Conservation (phyloP, 2,797 vertebrate species). For the Aphelocoma californica region DNA sequence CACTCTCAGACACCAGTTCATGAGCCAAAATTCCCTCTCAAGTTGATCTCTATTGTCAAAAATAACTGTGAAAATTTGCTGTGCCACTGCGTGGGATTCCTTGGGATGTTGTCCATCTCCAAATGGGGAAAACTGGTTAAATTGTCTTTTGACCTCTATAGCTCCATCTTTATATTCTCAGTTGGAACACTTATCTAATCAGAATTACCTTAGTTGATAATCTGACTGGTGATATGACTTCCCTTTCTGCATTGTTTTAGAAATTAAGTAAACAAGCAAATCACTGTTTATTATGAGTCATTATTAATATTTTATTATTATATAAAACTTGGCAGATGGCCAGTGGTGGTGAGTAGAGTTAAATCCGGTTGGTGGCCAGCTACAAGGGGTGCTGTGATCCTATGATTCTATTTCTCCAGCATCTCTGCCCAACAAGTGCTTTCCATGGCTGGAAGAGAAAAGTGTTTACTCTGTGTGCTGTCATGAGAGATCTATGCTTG, state of each 20-base stretch:
- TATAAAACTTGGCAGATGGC: no score
- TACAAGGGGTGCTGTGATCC: fast-evolving
- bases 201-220: not conserved
- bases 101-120: not conserved
- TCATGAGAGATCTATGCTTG: not conserved
- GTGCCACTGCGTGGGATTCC: not conserved
- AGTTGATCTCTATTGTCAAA: not conserved
- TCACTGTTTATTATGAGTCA: not conserved
- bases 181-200: not conserved
- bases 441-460: not conserved
- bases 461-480: fast-evolving
- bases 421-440: not conserved
- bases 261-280: not conserved
- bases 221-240: not conserved
- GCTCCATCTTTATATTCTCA: not conserved
- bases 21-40: not conserved
- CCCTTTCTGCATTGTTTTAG: not conserved
- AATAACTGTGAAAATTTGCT: fast-evolving
- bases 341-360: not conserved
- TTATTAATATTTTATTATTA: not conserved
- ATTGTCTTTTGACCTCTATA: not conserved
- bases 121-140: not conserved
- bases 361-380: not conserved
- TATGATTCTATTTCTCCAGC: not conserved
- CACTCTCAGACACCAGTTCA: fast-evolving